Conservation (phyloP, 2,888 invertebrate species). For the Drosophila mettleri region DNA sequence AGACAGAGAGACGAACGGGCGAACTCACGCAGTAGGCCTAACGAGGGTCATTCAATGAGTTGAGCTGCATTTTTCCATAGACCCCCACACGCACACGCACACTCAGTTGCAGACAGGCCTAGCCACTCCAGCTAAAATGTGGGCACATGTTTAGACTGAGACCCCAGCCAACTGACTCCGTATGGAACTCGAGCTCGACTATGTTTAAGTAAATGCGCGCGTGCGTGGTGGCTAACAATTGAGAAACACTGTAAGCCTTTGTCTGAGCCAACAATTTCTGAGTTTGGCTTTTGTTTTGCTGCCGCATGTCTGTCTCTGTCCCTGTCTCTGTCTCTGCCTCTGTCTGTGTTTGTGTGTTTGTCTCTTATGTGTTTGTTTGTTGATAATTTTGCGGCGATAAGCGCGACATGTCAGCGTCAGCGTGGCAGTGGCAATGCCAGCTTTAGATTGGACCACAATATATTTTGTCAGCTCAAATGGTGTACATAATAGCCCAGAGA, state of each 20-base stretch:
- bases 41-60: conserved; percentile 78
- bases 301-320: conserved; percentile 32
- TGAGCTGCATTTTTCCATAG: conserved; percentile 70
- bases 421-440: conserved; percentile 57
- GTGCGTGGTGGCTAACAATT: conserved; percentile 81
- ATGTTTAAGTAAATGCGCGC: conserved; percentile 81
- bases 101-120: conserved; percentile 1
- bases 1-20: conserved; percentile 26
- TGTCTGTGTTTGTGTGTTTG: conserved; percentile 35
- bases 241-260: conserved; percentile 72
- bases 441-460: conserved; percentile 80
- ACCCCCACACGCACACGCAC: conserved; percentile 58
- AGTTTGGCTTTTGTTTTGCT: conserved; percentile 49
- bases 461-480: conserved; percentile 81
- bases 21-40: conserved; percentile 62
- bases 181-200: conserved; percentile 70
- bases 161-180: conserved; percentile 21
- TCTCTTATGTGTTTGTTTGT: conserved; percentile 54
- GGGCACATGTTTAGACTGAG: conserved; percentile 62
- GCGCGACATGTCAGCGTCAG: conserved; percentile 81
- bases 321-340: conserved; percentile 32
- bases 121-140: conserved; percentile 61
- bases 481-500: conserved; percentile 78
- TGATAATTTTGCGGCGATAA: conserved; percentile 80
- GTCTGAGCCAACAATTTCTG: conserved; percentile 43